Evolutionary conservation across 1,140 invertebrate species (phyloP).

Genomic region (Batillaria attramentaria): DNA sequence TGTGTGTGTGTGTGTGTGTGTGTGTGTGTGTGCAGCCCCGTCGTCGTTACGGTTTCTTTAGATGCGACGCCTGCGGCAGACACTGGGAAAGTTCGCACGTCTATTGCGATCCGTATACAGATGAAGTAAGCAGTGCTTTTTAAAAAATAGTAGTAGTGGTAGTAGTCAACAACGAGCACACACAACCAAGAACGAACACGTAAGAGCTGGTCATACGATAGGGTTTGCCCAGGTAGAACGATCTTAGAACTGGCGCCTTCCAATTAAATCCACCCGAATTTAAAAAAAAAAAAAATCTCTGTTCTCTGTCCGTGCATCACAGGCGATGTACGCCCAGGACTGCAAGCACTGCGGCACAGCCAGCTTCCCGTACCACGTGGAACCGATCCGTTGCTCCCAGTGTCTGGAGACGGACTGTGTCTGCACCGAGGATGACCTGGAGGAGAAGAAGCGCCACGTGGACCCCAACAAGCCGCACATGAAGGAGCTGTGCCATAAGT

Average conservation of each 20-base stretch:
- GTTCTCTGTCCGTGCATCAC: too few relatives aligned
- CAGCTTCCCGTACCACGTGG: conserved; percentile 48
- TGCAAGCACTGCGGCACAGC: conserved; percentile 22
- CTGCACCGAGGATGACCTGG: conserved; percentile 11
- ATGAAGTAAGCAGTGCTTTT: background rate
- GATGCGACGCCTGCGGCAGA: background rate
- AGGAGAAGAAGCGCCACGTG: conserved; percentile 34
- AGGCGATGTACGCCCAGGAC: conserved; percentile 19
- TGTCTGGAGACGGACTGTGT: conserved; percentile 41
- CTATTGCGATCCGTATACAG: background rate
- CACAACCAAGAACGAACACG: too few relatives aligned
- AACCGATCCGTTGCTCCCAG: conserved; percentile 40
- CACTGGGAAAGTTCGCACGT: conserved; percentile 18
- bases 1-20: too few relatives aligned
- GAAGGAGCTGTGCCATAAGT: conserved; percentile 49
- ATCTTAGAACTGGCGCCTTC: too few relatives aligned
- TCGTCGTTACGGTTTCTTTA: conserved; percentile 14
- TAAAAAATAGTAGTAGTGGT: too few relatives aligned
- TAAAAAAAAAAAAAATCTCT: too few relatives aligned
- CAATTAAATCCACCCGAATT: too few relatives aligned
- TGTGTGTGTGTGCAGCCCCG: too few relatives aligned
- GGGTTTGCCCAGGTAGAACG: too few relatives aligned
- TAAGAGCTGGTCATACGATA: too few relatives aligned
- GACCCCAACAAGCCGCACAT: conserved; percentile 51
- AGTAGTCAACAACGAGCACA: too few relatives aligned